These are phyloP conservation scores for Plutella xylostella DNA, from an alignment of 2,888 invertebrate species.

Conservation along the genomic window DNA sequence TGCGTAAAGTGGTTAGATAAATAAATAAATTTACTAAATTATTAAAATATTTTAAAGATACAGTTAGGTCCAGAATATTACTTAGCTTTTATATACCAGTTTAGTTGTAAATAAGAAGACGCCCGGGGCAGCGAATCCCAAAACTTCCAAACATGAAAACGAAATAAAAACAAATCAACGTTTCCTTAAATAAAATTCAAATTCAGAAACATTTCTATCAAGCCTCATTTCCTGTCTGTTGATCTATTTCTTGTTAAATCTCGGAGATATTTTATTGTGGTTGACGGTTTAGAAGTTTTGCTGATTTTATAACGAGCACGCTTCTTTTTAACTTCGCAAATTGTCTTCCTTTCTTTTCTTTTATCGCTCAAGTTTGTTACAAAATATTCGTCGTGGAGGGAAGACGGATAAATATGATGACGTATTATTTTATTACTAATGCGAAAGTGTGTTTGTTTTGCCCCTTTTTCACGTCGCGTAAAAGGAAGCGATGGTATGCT, in stretches of 20 bases:
- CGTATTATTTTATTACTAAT: no score
- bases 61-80: no score
- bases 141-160: no score
- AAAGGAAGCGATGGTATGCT: no score
- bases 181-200: constrained; percentile 29
- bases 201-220: constrained; percentile 35
- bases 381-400: constrained; percentile 13
- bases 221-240: constrained; percentile 41
- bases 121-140: no score
- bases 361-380: constrained; percentile 16
- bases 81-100: no score
- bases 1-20: no score
- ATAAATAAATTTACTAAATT: no score
- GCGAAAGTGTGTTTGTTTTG: no score
- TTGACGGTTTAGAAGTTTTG: constrained; percentile 30
- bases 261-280: constrained; percentile 30
- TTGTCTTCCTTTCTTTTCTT: constrained; percentile 15
- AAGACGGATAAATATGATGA: constrained; percentile 19
- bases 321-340: constrained; percentile 20
- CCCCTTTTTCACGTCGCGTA: no score
- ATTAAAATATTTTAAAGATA: no score
- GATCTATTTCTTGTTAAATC: constrained; percentile 38
- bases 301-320: constrained; percentile 28
- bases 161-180: neutral
- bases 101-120: no score